Base-by-base conservation (phyloP, 2,888 invertebrate species). In the Tinea pellionella region DNA sequence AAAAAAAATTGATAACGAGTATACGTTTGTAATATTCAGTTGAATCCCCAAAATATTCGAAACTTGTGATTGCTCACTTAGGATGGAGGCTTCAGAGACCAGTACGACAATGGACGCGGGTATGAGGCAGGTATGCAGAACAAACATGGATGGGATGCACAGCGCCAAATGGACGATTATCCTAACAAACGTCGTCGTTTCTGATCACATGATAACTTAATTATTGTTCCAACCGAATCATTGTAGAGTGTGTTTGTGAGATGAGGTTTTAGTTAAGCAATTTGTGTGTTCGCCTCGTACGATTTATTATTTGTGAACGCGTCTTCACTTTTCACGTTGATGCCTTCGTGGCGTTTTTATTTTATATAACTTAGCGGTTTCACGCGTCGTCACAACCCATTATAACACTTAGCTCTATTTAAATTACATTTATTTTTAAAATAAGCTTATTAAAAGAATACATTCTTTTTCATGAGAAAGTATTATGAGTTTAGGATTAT, bases 161-260 rank as follows among this genome's bases (percentile, higher is more conserved):
- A 80, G 66, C 86, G 86, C 74, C 89, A 85, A 76, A 78, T 87
- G 75, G 91, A 91, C 65, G 91, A 91, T 83, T 91, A 83, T 77
- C 90, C 90, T 70, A 89, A 89, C 81, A 91, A 91, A 83, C 89
- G 91, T 67, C 89, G 91, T 72, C 90, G 91, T 65, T 91, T 89
- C 76, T 91, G 89, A 85, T 37, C 2, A 37, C 24, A 6, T 6
- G 2, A 37, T 37, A 37, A n/a, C 37, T 24, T 24, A 24, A 37
- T 37, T 71, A 63, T 62, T 61, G 63, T 30, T 15, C 13, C 42
- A 9, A 19, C 29, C 13, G n/a, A 37, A 37, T 37, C 37, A 37
- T 37, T n/a, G 9, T 37, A 37, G 37, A 16, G 43, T 41, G 19
- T 43, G 59, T 19, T 42, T 59, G 43, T 37, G 16, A 47, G 47